phyloP scores from a whole-genome alignment of 1,140 invertebrate genomes.

The Calosoma granatense region DNA sequence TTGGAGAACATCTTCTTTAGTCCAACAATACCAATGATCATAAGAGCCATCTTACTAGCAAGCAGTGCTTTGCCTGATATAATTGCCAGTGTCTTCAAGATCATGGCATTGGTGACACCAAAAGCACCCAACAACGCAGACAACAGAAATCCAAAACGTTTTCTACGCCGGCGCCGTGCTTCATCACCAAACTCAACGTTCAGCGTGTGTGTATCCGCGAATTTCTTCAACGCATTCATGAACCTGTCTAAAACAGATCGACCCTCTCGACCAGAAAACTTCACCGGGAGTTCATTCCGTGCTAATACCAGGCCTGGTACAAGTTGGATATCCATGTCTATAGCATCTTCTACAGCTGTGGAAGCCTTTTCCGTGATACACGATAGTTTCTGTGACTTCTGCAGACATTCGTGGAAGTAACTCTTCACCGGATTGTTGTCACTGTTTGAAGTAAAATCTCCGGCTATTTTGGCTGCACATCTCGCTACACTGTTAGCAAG shows the following conservation, averaged over 20 bases:
- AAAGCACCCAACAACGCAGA: slow-evolving; percentile 52
- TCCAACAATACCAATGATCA: slow-evolving; percentile 55
- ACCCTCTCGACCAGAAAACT: not conserved
- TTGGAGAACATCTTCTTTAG: slow-evolving; percentile 58
- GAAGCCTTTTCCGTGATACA: slow-evolving; percentile 26
- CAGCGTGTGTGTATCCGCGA: slow-evolving; percentile 26
- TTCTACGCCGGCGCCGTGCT: slow-evolving; percentile 11
- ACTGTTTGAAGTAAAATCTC: no score
- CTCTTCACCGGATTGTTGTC: not conserved
- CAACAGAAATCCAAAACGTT: slow-evolving; percentile 22
- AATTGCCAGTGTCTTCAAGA: slow-evolving; percentile 50
- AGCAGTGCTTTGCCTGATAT: slow-evolving; percentile 56
- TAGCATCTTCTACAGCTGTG: slow-evolving; percentile 21
- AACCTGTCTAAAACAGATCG: slow-evolving; percentile 19
- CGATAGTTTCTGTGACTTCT: slow-evolving; percentile 12
- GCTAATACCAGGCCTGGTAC: not conserved
- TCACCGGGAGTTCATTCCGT: not conserved
- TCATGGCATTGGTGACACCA: slow-evolving; percentile 45
- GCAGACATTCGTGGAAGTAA: not conserved
- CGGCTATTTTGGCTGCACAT: no score
- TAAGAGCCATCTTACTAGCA: slow-evolving; percentile 55
- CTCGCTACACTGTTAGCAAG: no score
- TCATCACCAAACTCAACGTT: slow-evolving; percentile 22
- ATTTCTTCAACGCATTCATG: slow-evolving; percentile 18
- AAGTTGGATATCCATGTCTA: slow-evolving; percentile 22